Percentiles rank a stretch among this genome's conserved stretches.
Conservation (phyloP, 1,140 invertebrate species). For the Drosophila rufa region DNA sequence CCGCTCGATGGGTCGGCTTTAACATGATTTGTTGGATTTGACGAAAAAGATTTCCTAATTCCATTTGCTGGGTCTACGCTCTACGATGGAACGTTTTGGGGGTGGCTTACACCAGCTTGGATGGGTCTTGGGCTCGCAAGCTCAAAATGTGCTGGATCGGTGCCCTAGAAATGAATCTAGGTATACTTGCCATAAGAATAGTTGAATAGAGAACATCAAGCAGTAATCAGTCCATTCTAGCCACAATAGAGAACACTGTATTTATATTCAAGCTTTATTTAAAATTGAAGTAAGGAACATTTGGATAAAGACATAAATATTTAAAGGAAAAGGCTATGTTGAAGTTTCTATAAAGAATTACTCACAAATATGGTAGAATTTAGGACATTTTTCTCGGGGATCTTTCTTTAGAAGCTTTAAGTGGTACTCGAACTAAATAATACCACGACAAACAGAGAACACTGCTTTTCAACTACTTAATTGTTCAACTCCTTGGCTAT, state of each 20-base stretch:
- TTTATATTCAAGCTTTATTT: neutral
- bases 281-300: neutral
- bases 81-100: slow-evolving; percentile 27
- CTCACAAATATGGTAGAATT: neutral
- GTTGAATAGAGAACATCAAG: neutral
- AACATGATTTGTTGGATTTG: slow-evolving; percentile 84
- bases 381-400: too few relatives aligned
- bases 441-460: neutral
- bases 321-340: neutral
- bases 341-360: too few relatives aligned
- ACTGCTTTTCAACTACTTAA: too few relatives aligned
- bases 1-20: slow-evolving; percentile 62
- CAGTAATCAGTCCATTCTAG: neutral
- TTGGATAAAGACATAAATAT: neutral
- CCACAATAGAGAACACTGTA: neutral
- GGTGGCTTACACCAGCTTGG: slow-evolving; percentile 31
- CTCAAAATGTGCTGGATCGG: slow-evolving; percentile 23
- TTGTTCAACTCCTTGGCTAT: neutral
- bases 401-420: neutral
- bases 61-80: slow-evolving; percentile 58
- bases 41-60: slow-evolving; percentile 80
- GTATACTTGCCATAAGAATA: neutral
- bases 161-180: slow-evolving; percentile 8
- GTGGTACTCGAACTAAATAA: too few relatives aligned
- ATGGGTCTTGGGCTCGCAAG: slow-evolving; percentile 2